Conservation (phyloP, 1,140 invertebrate species). For the Drosophila sproati region DNA sequence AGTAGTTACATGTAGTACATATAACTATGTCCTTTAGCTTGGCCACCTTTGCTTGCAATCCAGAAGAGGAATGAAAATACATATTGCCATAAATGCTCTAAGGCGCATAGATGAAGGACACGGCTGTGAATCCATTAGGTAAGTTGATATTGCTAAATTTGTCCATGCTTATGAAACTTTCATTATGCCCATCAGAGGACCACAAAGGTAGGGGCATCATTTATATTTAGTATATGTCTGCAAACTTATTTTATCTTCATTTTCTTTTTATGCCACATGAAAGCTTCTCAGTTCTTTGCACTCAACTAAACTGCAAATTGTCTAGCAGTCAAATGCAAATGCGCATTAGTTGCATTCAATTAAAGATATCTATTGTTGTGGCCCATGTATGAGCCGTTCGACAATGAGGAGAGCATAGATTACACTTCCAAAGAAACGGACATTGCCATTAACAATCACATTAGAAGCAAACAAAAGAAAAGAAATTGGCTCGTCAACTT, state of each 20-base stretch:
- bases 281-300: background rate
- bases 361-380: slow-evolving; percentile 4
- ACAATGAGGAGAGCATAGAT: background rate
- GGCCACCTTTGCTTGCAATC: background rate
- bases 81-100: background rate
- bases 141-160: too few relatives aligned
- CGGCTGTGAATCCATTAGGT: too few relatives aligned
- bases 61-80: background rate
- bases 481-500: slow-evolving; percentile 33
- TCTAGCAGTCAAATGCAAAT: slow-evolving; percentile 14
- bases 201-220: background rate
- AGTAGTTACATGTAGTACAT: background rate
- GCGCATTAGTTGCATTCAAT: slow-evolving; percentile 9
- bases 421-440: background rate
- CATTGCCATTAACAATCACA: slow-evolving; percentile 28
- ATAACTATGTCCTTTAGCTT: background rate
- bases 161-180: background rate
- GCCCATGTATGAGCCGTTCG: background rate
- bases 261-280: background rate
- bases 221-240: background rate
- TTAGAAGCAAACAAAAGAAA: slow-evolving; percentile 9
- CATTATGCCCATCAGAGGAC: background rate
- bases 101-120: background rate
- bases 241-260: background rate
- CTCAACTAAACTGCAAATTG: background rate